Conservation (phyloP, 2,797 vertebrate species). For the Platalea minor region DNA sequence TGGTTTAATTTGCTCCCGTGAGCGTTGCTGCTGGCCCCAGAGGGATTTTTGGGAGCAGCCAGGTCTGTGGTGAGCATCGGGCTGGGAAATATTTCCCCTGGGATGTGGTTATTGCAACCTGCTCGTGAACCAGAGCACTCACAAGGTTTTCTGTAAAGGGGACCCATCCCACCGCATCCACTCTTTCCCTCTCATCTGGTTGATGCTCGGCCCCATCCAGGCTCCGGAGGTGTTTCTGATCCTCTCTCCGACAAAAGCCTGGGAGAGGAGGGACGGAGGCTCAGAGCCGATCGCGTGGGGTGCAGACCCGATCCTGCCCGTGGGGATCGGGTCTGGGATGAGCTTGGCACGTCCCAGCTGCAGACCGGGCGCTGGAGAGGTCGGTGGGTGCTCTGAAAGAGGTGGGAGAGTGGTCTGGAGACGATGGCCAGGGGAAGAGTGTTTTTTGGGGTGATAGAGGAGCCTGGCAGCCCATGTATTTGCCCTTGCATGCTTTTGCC, state of each 20-base stretch:
- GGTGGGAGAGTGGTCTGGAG: background rate
- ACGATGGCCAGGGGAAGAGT: too few relatives aligned
- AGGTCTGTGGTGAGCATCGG: background rate
- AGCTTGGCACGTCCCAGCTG: background rate
- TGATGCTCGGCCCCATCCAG: background rate
- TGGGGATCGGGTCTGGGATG: background rate
- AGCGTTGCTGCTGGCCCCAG: background rate
- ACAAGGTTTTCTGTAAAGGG: background rate
- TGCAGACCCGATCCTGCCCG: background rate
- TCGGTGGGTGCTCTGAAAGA: too few relatives aligned
- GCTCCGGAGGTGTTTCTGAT: accelerated
- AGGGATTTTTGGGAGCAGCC: background rate
- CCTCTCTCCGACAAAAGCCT: background rate
- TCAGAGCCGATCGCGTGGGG: accelerated
- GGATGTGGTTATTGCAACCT: background rate
- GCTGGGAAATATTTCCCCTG: background rate
- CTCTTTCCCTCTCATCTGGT: accelerated
- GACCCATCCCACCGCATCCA: background rate
- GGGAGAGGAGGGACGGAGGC: background rate
- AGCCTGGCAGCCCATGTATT: background rate
- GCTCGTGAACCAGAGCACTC: background rate
- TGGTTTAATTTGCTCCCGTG: background rate
- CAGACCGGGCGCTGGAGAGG: background rate
- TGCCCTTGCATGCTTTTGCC: background rate
- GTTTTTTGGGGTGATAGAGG: background rate